Percentiles rank a stretch among this genome's conserved stretches.
Evolutionary conservation across 2,113 vertebrate genomes (phyloP).

Genomic region (Myrmophylax atrothorax): DNA sequence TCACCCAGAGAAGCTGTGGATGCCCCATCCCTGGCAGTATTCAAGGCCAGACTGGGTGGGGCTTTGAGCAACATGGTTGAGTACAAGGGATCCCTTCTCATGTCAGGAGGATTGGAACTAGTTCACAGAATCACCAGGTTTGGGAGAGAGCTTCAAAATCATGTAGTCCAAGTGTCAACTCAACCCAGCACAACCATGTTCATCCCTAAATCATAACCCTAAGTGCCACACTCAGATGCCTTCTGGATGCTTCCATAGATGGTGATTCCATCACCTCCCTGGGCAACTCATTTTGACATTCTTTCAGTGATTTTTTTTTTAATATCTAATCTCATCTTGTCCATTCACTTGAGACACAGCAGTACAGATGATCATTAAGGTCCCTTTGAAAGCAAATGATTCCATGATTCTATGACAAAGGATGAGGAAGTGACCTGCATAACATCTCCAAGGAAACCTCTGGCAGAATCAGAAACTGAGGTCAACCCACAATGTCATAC

Average conservation of each 20-base stretch:
- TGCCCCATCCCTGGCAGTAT: not conserved
- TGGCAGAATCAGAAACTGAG: not conserved
- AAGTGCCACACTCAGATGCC: not conserved
- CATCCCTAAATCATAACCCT: not conserved
- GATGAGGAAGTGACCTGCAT: not conserved
- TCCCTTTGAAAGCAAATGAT: not conserved
- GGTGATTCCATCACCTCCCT: fast-evolving
- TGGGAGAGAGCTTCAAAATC: not conserved
- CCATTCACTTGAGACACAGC: not conserved
- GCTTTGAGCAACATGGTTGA: not conserved
- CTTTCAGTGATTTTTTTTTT: not conserved
- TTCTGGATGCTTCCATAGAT: not conserved
- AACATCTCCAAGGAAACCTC: slow-evolving; percentile 25
- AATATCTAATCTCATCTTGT: not conserved
- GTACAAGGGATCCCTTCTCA: not conserved
- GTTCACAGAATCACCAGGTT: not conserved
- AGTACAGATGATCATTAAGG: not conserved
- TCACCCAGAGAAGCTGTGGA: not conserved
- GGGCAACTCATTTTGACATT: not conserved
- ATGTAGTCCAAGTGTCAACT: not conserved
- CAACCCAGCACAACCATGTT: not conserved
- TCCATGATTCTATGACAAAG: not conserved
- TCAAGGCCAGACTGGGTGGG: not conserved
- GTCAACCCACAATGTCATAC: not conserved
- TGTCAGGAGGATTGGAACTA: not conserved